phyloP scores from a whole-genome alignment of 2,797 vertebrate species.

The Acomys russatus region DNA sequence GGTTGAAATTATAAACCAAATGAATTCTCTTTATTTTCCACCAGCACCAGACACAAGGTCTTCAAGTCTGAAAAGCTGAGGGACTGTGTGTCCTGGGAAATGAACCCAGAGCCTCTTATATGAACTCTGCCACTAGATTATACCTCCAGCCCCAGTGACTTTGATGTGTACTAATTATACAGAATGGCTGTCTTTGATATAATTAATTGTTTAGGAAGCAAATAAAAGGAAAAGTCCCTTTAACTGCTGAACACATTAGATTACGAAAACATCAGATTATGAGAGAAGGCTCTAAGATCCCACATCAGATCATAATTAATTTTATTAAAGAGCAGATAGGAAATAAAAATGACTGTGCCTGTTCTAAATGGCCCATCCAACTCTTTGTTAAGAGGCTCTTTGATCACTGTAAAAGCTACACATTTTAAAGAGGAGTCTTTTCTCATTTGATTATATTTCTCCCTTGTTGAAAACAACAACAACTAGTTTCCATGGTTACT shows the following conservation, averaged over 20 bases:
- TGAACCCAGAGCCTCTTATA: not conserved
- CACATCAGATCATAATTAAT: not conserved
- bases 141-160: not conserved
- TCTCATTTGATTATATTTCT: conserved; percentile 9
- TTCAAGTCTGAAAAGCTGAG: not conserved
- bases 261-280: not conserved
- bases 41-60: not conserved
- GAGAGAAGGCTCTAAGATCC: not conserved
- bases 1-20: conserved; percentile 5
- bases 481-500: not conserved
- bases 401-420: not conserved
- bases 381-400: not conserved
- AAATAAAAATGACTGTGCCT: not conserved
- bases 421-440: not conserved
- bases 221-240: not conserved
- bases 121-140: not conserved
- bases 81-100: not conserved
- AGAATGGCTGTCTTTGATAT: not conserved
- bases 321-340: not conserved
- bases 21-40: not conserved
- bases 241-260: not conserved
- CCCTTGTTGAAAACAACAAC: not conserved
- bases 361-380: not conserved
- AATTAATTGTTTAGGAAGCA: conserved; percentile 2
- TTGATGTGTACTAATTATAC: conserved; percentile 4